phyloP scores from a whole-genome alignment of 2,888 invertebrate genomes.

The Amaurobius ferox region DNA sequence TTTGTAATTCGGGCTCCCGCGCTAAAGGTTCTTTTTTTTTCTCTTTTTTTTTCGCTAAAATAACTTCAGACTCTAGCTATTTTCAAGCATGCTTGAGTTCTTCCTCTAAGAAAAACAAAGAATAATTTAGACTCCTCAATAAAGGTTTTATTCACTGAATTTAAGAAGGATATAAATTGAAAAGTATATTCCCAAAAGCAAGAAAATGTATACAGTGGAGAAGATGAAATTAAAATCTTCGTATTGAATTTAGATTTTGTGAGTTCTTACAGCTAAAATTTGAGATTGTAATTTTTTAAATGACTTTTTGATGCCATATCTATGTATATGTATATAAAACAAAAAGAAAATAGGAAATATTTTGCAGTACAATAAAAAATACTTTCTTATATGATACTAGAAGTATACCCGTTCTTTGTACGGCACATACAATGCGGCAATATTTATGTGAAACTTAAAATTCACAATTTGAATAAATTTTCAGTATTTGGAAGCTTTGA shows the following conservation, averaged over 20 bases:
- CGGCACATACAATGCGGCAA: too few species aligned
- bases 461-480: too few species aligned
- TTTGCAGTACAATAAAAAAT: too few species aligned
- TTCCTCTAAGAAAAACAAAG: neutral
- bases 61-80: constrained; percentile 3
- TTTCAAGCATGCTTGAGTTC: constrained; percentile 11
- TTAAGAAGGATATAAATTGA: constrained; percentile 6
- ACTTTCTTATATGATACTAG: too few species aligned
- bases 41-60: constrained; percentile 8
- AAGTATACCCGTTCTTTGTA: too few species aligned
- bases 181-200: neutral
- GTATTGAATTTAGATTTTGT: constrained; percentile 14
- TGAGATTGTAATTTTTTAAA: constrained; percentile 13
- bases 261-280: neutral
- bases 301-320: too few species aligned
- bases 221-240: constrained; percentile 17
- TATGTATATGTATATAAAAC: too few species aligned
- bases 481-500: too few species aligned
- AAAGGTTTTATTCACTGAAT: constrained; percentile 10
- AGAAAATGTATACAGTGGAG: neutral
- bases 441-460: too few species aligned
- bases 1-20: constrained; percentile 9
- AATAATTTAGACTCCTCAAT: constrained; percentile 8
- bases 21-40: neutral
- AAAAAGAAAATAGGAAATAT: too few species aligned